Percentiles rank a stretch among this genome's conserved stretches.
Conservation (phyloP, 2,888 invertebrate genomes). For the Rhaphigaster nebulosa region DNA sequence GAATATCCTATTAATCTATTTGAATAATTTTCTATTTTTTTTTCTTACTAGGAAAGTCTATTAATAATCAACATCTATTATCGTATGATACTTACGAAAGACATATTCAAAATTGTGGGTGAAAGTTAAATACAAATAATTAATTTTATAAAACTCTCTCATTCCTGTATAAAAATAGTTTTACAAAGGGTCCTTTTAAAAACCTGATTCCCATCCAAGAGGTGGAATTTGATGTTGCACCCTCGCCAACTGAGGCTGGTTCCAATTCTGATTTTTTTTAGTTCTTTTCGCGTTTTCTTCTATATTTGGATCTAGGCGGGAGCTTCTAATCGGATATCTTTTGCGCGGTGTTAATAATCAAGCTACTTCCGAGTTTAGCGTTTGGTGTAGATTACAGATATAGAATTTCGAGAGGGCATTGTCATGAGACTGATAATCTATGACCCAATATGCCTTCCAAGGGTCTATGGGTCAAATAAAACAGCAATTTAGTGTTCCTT, state of each 20-base stretch:
- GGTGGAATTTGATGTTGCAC: conserved; percentile 55
- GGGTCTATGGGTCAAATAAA: too few relatives aligned
- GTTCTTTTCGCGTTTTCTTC: conserved; percentile 29
- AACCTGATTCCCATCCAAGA: conserved; percentile 49
- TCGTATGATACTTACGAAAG: neutral
- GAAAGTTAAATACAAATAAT: conserved; percentile 51
- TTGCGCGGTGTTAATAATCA: neutral
- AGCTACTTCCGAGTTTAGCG: neutral
- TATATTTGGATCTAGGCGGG: neutral
- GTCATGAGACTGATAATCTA: neutral
- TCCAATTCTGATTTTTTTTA: conserved; percentile 51
- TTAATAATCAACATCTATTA: neutral
- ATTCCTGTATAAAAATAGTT: conserved; percentile 12
- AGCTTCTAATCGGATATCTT: neutral
- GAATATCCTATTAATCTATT: too few relatives aligned
- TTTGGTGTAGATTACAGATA: neutral
- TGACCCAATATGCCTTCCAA: neutral
- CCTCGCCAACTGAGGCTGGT: conserved; percentile 43
- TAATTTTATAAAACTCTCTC: conserved; percentile 49
- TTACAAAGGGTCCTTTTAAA: conserved; percentile 55
- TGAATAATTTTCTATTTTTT: too few relatives aligned
- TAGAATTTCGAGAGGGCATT: neutral
- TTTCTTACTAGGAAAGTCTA: neutral
- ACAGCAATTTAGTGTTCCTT: too few relatives aligned
- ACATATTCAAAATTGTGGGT: neutral